Base-by-base conservation (phyloP, 2,797 vertebrate genomes). In the Hoplostethus atlanticus region DNA sequence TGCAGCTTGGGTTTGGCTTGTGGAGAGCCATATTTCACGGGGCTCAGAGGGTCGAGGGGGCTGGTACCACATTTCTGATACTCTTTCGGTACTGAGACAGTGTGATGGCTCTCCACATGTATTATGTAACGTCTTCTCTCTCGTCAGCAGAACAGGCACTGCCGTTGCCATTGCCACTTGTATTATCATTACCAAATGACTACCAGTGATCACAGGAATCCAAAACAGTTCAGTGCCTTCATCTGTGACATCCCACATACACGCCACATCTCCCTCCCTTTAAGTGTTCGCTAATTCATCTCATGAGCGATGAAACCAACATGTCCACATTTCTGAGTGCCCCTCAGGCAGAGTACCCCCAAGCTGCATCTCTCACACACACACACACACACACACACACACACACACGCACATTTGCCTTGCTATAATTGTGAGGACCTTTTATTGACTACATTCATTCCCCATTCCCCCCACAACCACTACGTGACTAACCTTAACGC, bases 1-100 rank as follows among this genome's bases (percentile, higher is more conserved):
- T 90, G 88, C 79, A 89, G 88, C 80, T 87, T 58, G 83, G 91
- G 77, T 91, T 93, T 92, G 90, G 90, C 89, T 83, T 80, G 67
- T 62, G 76, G 74, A 68, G 64, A 88, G 76, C 79, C 81, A 74
- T 83, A 87, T 87, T 90, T 92, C 87, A 89, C 84, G 46, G 78
- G 65, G 80, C 87, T 84, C 83, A 77, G 76, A 81, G 76, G 84
- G 77, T 83, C 73, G 67, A 40, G 12, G 83, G 76, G 69, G 68
- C 77, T 86, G 84, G 87, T 87, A 84, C 85, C 71, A 79, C 77
- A 77, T 81, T 79, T 74, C 72, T 63, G 63, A 87, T 83, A 79
- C 67, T 79, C 68, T 57, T 66, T 51, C 74, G 62, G 67, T 69
- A 42, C 62, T 50, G 48, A 80, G 75, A 89, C 77, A 89, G 88